Conservation (phyloP, 2,113 vertebrate genomes). For the Osmerus eperlanus region DNA sequence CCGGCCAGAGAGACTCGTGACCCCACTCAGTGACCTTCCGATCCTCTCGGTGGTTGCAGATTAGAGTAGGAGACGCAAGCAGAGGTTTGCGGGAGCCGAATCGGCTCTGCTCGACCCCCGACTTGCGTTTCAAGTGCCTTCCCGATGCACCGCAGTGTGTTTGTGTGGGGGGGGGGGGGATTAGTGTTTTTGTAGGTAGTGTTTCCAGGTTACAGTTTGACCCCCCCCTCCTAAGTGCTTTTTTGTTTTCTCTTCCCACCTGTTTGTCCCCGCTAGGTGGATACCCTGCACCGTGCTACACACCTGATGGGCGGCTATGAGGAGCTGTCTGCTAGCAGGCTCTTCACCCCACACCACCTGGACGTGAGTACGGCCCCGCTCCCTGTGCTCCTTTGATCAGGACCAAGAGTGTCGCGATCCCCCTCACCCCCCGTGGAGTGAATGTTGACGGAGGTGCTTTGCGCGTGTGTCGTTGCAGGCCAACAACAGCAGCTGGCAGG, state of each 20-base stretch:
- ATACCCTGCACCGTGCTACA: conserved; percentile 83
- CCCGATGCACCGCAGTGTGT: no score
- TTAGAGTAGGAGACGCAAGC: conserved; percentile 1
- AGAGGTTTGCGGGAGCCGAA: conserved; percentile 43
- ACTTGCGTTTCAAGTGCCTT: not conserved
- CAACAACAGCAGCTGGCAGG: conserved; percentile 83
- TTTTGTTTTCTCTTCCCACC: conserved; percentile 14
- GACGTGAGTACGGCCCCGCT: conserved; percentile 62
- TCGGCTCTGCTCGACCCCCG: not conserved
- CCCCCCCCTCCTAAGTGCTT: not conserved
- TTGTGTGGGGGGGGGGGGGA: no score
- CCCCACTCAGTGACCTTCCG: no score
- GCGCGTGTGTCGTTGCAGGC: conserved; percentile 59
- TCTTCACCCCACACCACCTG: conserved; percentile 73
- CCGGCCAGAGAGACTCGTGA: no score
- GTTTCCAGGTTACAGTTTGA: not conserved
- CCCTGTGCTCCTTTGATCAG: not conserved
- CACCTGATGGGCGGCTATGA: conserved; percentile 82
- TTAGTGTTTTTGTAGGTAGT: not conserved
- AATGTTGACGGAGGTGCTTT: not conserved
- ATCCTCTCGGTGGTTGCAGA: no score
- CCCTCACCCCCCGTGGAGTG: not conserved
- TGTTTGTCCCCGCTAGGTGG: conserved; percentile 60
- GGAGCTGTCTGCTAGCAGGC: conserved; percentile 71
- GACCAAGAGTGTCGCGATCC: not conserved